phyloP scores from a whole-genome alignment of 2,113 vertebrate species.

The Plecotus auritus region DNA sequence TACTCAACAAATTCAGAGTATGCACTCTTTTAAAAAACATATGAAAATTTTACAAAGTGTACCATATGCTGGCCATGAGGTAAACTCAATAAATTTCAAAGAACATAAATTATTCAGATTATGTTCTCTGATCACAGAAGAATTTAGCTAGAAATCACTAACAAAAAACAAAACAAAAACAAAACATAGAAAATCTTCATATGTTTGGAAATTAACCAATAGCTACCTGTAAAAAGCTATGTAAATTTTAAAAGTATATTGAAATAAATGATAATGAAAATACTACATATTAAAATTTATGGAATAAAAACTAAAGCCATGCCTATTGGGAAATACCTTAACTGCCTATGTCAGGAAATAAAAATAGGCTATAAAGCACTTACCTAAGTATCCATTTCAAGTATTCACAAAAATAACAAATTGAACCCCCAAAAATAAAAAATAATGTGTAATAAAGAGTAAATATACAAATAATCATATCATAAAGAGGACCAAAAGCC shows the following conservation, averaged over 20 bases:
- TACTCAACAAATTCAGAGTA: not conserved
- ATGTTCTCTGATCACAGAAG: not conserved
- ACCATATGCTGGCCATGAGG: not conserved
- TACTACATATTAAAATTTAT: not conserved
- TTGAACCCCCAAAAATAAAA: not conserved
- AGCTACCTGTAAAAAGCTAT: not conserved
- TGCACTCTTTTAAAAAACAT: not conserved
- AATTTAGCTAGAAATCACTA: not conserved
- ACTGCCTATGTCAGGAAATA: not conserved
- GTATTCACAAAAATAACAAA: not conserved
- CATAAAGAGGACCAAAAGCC: not conserved
- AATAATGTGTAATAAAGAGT: not conserved
- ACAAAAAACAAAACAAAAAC: not conserved
- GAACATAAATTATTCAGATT: not conserved
- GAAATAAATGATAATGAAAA: not conserved
- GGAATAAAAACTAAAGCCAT: not conserved
- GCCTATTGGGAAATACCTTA: not conserved
- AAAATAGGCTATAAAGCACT: not conserved
- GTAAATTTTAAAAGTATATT: not conserved
- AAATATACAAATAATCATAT: not conserved
- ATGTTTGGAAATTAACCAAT: not conserved
- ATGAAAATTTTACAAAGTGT: not conserved
- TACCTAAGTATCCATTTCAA: not conserved
- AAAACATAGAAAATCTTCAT: not conserved
- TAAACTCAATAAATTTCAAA: not conserved